A percentile compares a stretch with the other conserved stretches of the same genome.
Evolutionary conservation across 2,888 invertebrate genomes (phyloP).

Genomic region (Willowsia nigromaculata): DNA sequence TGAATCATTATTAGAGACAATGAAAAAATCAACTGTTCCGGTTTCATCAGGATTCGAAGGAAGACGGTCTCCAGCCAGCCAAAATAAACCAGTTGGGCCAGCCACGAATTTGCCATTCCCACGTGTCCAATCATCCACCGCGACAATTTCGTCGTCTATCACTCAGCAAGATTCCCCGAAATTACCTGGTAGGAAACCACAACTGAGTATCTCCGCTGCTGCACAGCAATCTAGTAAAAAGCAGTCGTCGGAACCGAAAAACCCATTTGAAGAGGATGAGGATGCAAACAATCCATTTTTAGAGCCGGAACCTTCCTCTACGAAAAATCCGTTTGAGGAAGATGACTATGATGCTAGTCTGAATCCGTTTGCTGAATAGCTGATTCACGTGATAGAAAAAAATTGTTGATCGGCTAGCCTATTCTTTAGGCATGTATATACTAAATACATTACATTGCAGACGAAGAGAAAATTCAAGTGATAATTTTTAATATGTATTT

Average conservation of each 20-base stretch:
- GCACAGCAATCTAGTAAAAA: constrained; percentile 45
- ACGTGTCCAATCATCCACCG: constrained; percentile 65
- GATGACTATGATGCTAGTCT: constrained; percentile 87
- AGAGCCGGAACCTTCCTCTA: constrained; percentile 67
- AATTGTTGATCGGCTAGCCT: too few species aligned
- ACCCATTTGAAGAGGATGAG: constrained; percentile 80
- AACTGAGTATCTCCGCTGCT: constrained; percentile 66
- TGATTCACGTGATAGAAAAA: too few species aligned
- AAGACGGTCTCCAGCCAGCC: constrained; percentile 50
- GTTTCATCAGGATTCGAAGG: constrained; percentile 50
- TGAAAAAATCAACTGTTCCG: constrained; percentile 10
- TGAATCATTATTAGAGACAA: constrained; percentile 71
- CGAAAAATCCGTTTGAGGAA: constrained; percentile 79
- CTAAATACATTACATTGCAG: too few species aligned
- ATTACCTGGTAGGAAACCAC: constrained; percentile 17
- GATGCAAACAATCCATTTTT: constrained; percentile 82
- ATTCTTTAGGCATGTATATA: too few species aligned
- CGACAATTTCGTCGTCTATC: constrained; percentile 27
- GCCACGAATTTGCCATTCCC: constrained; percentile 75
- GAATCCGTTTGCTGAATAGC: constrained; percentile 85
- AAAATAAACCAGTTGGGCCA: constrained; percentile 28
- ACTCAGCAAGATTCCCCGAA: constrained; percentile 49
- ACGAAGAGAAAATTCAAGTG: too few species aligned
- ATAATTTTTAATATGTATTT: too few species aligned
- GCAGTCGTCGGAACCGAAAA: constrained; percentile 79